These are phyloP conservation scores for Hippolais icterina DNA, from an alignment of 2,113 vertebrate genomes.

Conservation along the genomic window DNA sequence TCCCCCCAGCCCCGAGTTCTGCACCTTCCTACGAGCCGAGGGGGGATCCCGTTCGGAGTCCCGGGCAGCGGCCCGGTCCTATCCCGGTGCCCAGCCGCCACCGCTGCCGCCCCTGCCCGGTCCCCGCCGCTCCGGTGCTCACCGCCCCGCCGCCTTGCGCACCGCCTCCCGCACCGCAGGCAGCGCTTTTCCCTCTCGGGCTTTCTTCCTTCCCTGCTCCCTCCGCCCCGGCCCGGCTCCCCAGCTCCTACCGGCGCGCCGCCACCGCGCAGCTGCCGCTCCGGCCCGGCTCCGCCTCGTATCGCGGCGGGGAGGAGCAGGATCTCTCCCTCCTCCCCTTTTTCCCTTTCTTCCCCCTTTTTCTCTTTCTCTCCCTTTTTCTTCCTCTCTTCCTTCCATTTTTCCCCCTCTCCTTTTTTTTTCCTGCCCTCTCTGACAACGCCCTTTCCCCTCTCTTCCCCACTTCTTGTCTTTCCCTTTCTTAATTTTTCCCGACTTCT, in stretches of 20 bases:
- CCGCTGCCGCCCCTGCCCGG: background rate
- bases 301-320: background rate
- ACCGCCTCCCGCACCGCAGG: background rate
- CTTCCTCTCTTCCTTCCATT: background rate
- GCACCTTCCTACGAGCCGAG: background rate
- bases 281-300: background rate
- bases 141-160: background rate
- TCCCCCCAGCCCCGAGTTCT: background rate
- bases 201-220: background rate
- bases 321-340: background rate
- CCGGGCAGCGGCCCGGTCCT: background rate
- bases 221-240: background rate
- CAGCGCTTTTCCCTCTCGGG: too few species aligned
- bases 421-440: background rate
- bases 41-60: background rate
- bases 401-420: fast-evolving
- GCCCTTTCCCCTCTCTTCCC: background rate
- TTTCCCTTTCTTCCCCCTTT: background rate
- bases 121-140: background rate
- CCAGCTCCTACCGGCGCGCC: background rate
- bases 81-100: background rate
- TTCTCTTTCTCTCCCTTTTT: background rate
- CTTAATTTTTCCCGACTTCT: background rate
- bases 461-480: background rate
- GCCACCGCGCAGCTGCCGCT: background rate